Evolutionary conservation across 2,797 vertebrate species (phyloP), one percentile per base, ranked within the genome.

Genomic region (Eidolon dupreanum): DNA sequence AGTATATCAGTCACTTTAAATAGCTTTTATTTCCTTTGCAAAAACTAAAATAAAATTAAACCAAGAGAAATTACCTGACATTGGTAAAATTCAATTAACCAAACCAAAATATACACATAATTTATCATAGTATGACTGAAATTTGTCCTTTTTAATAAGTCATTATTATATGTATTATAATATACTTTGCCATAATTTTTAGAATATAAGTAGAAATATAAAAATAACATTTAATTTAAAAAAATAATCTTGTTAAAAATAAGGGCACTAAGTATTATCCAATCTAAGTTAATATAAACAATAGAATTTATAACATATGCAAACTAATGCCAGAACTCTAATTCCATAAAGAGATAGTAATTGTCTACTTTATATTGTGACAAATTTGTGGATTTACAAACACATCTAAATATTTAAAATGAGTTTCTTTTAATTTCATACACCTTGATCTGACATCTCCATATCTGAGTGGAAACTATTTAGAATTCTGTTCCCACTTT

Each of bases 11-110:
- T 79, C 59, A 79, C 10, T 79, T 95, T 87, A 90, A 92, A 70
- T 75, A 90, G 24, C 4, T 73, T 87, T 95, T 82, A 43, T 77
- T 96, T 89, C 63, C n/a, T 22, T 88, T 73, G 13, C 9, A 96
- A 90, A 73, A 88, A 33, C n/a, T 66, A 46, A 93, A 81, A 71
- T 70, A 17, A 3, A 90, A 79, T 79, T 90, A 74, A 96, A 74
- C 16, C 8, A 79, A 49, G 55, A 86, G 2, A 86, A 93, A 90
- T 59, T 66, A 59, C 36, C 24, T 71, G 74, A 49, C 9, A 81
- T n/a, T 71, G 6, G 1, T 43, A 89, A 49, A 93, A 77, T 85
- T 31, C 31, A 95, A 79, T 33, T 90, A 3, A 0, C 9, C 17
- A 78, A 94, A 61, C 0, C 22, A 73, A 96, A 94, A 82, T 78